Evolutionary conservation across 1,140 invertebrate species (phyloP), one percentile per base, ranked within the genome.

Genomic region (Pachypsylla venusta): DNA sequence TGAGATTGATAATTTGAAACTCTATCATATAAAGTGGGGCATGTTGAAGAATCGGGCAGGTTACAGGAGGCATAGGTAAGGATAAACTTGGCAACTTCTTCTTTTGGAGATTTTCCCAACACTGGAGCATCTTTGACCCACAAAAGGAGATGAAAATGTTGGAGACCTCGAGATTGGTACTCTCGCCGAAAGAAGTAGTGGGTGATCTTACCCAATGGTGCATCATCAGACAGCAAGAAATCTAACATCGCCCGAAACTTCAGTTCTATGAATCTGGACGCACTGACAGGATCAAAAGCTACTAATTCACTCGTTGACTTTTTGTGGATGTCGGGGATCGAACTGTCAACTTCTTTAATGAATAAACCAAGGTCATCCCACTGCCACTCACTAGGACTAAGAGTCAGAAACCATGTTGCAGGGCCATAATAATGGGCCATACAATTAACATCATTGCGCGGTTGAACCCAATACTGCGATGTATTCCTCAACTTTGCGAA

Each of bases 61-160:
- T 48, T 56, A 64, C 68, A 71, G 7, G 66, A 67, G n/a, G 67
- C 60, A 60, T 70, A 68, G 57, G 70, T 67, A n/a, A 42, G 28
- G 60, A 71, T 70, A 54, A 70, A 72, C 19, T 61, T 22, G n/a
- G 64, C 63, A 2, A 71, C 65, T 60, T 72, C 66, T 56, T 54
- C 58, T 13, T 22, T 54, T 10, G 59, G 22, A 24, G 61, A 56
- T 20, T 54, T 22, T 12, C 54, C 58, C 16, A 61, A 28, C n/a
- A 64, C 40, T 14, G 64, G 65, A 2, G 62, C 64, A 56, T 58
- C 39, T 59, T 65, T 54, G 19, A 64, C 61, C 62, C 62, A 66
- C n/a, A 64, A 30, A n/a, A 66, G 2, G 16, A 63, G 26, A 54
- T 66, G 42, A n/a, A 48, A 48, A n/a, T 48, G 42, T 22, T 48